A percentile compares a stretch with the other conserved stretches of the same genome.
phyloP scores from a whole-genome alignment of 2,797 vertebrate genomes.

The Avahi laniger region DNA sequence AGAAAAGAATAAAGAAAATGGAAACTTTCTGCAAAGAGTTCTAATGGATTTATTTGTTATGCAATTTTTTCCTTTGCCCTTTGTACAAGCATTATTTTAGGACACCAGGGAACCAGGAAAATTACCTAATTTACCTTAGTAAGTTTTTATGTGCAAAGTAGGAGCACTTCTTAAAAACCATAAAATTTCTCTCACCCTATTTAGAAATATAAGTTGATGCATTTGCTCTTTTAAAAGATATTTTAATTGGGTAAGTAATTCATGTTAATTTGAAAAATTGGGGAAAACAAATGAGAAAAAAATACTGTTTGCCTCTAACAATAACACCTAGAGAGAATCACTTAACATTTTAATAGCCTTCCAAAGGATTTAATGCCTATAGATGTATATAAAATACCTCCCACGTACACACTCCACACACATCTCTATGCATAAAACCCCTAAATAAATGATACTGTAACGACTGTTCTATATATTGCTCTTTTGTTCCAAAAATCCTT shows the following conservation, averaged over 20 bases:
- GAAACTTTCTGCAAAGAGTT: constrained; percentile 19
- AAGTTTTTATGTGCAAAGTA: neutral
- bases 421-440: neutral
- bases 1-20: constrained; percentile 21
- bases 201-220: neutral
- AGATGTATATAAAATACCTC: neutral
- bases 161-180: neutral
- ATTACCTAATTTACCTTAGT: constrained; percentile 18
- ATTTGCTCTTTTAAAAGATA: neutral
- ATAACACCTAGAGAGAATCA: neutral
- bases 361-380: neutral
- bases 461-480: neutral
- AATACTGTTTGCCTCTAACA: neutral
- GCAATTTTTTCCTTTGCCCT: constrained; percentile 1
- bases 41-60: constrained; percentile 47
- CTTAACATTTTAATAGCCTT: neutral
- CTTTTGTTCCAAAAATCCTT: neutral
- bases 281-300: neutral
- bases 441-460: neutral
- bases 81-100: constrained; percentile 25
- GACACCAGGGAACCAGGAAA: neutral
- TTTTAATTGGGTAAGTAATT: neutral
- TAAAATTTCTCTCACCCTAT: neutral
- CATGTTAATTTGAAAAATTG: constrained; percentile 33
- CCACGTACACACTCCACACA: too few species aligned